Evolutionary conservation across 2,888 invertebrate species (phyloP), one percentile per base, ranked within the genome.

Genomic region (Lithophane socia): DNA sequence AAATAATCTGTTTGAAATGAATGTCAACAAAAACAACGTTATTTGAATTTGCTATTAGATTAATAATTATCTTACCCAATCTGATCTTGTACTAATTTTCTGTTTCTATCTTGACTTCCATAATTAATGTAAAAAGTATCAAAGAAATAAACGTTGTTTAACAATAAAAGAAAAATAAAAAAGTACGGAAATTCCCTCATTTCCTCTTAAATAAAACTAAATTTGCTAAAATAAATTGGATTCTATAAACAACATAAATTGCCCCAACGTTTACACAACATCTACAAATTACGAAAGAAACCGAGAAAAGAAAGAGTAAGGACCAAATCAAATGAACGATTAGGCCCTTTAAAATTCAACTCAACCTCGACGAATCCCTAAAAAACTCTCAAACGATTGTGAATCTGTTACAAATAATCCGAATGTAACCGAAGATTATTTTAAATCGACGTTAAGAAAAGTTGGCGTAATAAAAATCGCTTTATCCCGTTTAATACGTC

Each of bases 401-500:
- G 63, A 79, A 80, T 66, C 77, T 74, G 82, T 89, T 82, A 85
- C 80, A 88, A 88, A 85, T 89, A 89, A 87, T 87, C 80, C 69
- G 60, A 83, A 84, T 79, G 81, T 88, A 86, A 86, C 88, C 83
- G 65, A 83, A 90, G 88, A 92, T 92, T 91, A 89, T 91, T 91
- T 92, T 91, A 91, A 92, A 91, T 92, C 86, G 89, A 82, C 85
- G 87, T 87, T 88, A 90, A 88, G 90, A 88, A 89, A 87, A 91
- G 89, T 79, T 87, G 79, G 84, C 78, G 83, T 89, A 90, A 89
- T 91, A 92, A 92, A 92, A 91, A 89, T 88, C 87, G 88, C 89
- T 90, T 89, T 90, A 90, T 91, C 86, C 88, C 87, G 88, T 90
- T 92, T 91, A 92, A 91, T 91, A 90, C 89, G 90, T 91, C 91